These are phyloP conservation scores for Pseudorhiza aurosa DNA, from an alignment of 30 jellyfish, hydroid and myxozoan species.

Conservation along the genomic window DNA sequence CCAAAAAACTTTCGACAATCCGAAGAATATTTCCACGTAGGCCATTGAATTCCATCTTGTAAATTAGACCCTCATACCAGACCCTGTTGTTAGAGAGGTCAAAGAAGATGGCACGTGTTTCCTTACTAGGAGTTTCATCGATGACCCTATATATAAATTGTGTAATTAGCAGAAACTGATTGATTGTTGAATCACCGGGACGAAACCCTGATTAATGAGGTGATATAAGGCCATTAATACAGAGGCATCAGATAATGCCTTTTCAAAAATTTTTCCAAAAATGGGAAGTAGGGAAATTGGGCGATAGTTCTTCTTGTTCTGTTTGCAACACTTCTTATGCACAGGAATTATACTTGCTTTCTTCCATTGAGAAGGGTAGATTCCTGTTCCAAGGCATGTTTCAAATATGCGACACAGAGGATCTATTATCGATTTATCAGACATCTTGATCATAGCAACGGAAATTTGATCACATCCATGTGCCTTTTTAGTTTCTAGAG, in stretches of 20 bases:
- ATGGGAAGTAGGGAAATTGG: constrained; percentile 37
- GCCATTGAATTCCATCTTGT: constrained; percentile 41
- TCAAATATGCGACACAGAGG: constrained; percentile 48
- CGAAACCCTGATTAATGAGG: constrained; percentile 58
- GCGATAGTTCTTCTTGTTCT: constrained; percentile 51
- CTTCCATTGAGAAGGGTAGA: constrained; percentile 58
- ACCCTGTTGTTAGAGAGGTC: constrained; percentile 60
- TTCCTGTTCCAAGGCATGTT: constrained; percentile 58
- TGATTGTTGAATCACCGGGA: constrained; percentile 48
- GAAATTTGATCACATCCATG: constrained; percentile 50
- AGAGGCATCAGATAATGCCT: constrained; percentile 42
- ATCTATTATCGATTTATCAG: constrained; percentile 11
- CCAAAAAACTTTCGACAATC: constrained; percentile 37
- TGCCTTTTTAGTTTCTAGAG: constrained; percentile 54
- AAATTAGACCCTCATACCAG: constrained; percentile 49
- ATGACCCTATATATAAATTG: constrained; percentile 37
- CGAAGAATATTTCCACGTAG: constrained; percentile 37
- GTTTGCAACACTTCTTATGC: constrained; percentile 61
- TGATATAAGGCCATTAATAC: constrained; percentile 22
- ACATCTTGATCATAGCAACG: constrained; percentile 32
- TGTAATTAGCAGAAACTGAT: constrained; percentile 48
- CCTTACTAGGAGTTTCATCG: constrained; percentile 40
- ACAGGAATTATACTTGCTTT: constrained; percentile 42
- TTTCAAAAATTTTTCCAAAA: constrained; percentile 54
- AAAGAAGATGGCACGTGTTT: constrained; percentile 57